Evolutionary conservation across 2,113 vertebrate species (phyloP), one percentile per base, ranked within the genome.

Genomic region (Macroglossus sobrinus): DNA sequence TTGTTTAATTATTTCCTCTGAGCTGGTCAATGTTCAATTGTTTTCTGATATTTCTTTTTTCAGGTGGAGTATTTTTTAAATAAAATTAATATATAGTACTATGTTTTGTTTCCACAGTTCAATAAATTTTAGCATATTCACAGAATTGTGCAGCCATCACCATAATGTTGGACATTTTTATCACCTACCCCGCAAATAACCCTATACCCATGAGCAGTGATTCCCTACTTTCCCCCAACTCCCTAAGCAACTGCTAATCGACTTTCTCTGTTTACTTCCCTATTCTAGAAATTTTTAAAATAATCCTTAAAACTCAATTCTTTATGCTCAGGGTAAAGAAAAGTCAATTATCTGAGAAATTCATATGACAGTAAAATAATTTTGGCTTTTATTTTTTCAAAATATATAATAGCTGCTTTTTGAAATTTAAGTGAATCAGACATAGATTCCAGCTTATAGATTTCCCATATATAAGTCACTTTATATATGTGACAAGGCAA

Each of bases 341-440:
- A 94, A 82, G 78, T 18, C 12, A 11, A 35, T 84, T 22, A 59
- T 78, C 45, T 57, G 69, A 63, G 28, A 86, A 79, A 91, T 45
- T 84, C 35, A 88, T 57, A 85, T 50, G 19, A 81, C 11, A 26
- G 43, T 84, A 74, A 89, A 91, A 76, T 47, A 64, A 64, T 94
- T 82, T 80, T 4, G 30, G 50, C 8, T 86, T 95, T 88, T 35
- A 72, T 81, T 95, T 89, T 82, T 85, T 92, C 59, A 84, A 72
- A 82, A 80, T 26, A 63, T 40, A 43, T 82, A 35, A 47, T 63
- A 43, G 55, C 35, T 69, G 19, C 19, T 91, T 45, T 84, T 81
- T 85, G 53, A 92, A 88, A 84, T 71, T 93, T 22, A 80, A 50
- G 47, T 71, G 38, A 92, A 45, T 40, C 28, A 91, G 40, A 57